Evolutionary conservation across 2,113 vertebrate genomes (phyloP).

Genomic region (Corynorhinus townsendii): DNA sequence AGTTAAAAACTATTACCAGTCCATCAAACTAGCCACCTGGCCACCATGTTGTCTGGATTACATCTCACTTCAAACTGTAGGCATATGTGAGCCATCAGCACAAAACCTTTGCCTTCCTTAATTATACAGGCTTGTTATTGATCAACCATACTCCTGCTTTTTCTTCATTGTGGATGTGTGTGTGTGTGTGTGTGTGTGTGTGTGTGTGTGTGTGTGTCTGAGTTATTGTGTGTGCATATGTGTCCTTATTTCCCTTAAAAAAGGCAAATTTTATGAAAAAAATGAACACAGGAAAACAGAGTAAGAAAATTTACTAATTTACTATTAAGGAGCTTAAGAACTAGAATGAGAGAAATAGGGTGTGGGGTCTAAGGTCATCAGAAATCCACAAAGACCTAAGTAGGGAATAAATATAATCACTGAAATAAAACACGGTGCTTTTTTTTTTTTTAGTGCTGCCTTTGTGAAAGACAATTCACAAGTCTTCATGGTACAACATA

Average conservation of each 20-base stretch:
- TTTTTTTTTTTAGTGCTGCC: neutral
- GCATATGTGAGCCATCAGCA: neutral
- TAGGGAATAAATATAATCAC: neutral
- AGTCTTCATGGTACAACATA: neutral
- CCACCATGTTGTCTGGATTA: neutral
- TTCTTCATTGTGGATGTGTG: neutral
- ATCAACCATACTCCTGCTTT: neutral
- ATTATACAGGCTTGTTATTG: neutral
- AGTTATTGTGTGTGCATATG: neutral
- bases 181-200: neutral
- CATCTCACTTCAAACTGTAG: neutral
- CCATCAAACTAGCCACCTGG: neutral
- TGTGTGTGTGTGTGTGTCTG: neutral
- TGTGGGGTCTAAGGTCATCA: neutral
- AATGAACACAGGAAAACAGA: neutral
- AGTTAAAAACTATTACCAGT: constrained; percentile 3
- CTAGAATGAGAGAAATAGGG: neutral
- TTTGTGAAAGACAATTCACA: constrained; percentile 17
- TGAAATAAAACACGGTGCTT: neutral
- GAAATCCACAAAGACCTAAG: neutral
- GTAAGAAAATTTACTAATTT: constrained; percentile 23
- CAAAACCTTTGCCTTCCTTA: neutral
- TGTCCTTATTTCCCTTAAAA: neutral
- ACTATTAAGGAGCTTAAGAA: neutral
- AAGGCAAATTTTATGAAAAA: neutral